These are phyloP conservation scores for Channa argus DNA, from an alignment of 2,113 vertebrate genomes.

Conservation along the genomic window DNA sequence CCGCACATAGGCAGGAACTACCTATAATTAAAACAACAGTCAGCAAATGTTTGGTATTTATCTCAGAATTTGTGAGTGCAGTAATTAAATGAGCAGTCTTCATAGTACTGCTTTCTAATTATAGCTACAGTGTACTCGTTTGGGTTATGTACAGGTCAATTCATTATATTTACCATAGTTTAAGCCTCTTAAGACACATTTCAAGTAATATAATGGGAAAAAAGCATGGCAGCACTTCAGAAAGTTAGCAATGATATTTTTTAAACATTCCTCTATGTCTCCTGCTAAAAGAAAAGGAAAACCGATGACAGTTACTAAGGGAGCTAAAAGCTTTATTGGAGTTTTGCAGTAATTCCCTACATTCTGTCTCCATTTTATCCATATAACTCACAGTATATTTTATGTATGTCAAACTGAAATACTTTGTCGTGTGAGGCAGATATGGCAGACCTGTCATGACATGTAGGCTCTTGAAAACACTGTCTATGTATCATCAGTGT, in stretches of 20 bases:
- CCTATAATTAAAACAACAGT: constrained; percentile 60
- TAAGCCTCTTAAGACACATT: constrained; percentile 31
- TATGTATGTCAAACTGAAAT: background rate
- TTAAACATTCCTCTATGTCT: constrained; percentile 20
- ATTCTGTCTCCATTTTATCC: constrained; percentile 10
- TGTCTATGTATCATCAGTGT: constrained; percentile 27
- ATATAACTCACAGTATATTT: constrained; percentile 13
- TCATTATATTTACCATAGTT: constrained; percentile 19
- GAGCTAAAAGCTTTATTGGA: background rate
- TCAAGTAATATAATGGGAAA: constrained; percentile 27
- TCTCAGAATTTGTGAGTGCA: constrained; percentile 52
- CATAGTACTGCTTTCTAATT: constrained; percentile 42
- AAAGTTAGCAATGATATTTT: constrained; percentile 26
- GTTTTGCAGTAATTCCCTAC: background rate
- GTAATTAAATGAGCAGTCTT: constrained; percentile 59
- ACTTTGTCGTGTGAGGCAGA: constrained; percentile 9
- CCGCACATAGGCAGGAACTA: constrained; percentile 39
- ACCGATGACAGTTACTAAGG: constrained; percentile 1
- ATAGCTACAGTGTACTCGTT: constrained; percentile 18
- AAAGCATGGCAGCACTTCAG: constrained; percentile 20
- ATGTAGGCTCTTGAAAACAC: constrained; percentile 2
- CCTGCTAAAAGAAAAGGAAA: constrained; percentile 11
- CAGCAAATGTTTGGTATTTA: constrained; percentile 64
- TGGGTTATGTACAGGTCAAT: constrained; percentile 7
- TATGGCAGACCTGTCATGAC: constrained; percentile 32